Conservation (phyloP, 23 tunicate genomes). For the Ascidia mentula region DNA sequence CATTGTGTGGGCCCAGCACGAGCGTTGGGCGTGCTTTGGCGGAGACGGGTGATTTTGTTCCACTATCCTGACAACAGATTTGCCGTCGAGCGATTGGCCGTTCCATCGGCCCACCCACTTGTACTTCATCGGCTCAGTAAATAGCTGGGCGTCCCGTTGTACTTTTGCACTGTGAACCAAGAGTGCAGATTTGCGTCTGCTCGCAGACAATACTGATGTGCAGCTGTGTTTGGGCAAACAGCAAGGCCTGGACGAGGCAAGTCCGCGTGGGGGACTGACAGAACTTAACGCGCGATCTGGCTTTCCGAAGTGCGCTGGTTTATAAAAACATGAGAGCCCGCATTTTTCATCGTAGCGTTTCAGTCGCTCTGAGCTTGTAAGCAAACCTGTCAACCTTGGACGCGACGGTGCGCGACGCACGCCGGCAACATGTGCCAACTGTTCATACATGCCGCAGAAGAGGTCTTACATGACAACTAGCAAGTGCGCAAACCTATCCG, state of each 20-base stretch:
- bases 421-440: not conserved
- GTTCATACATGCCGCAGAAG: not conserved
- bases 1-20: constrained; percentile 11
- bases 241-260: not conserved
- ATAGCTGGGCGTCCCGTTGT: not conserved
- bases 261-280: not conserved
- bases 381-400: not conserved
- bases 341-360: not conserved
- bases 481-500: too few relatives aligned
- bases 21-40: not conserved
- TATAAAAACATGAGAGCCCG: constrained; percentile 1
- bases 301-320: not conserved
- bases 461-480: not conserved
- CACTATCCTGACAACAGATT: constrained; percentile 3
- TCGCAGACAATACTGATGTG: not conserved
- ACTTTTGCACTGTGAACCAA: constrained; percentile 1
- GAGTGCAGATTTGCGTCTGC: not conserved
- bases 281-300: not conserved
- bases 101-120: not conserved
- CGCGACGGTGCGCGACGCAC: not conserved
- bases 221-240: constrained; percentile 5
- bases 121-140: not conserved
- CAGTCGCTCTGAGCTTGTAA: not conserved
- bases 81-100: not conserved
- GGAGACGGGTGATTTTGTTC: not conserved